A percentile compares a stretch with the other conserved stretches of the same genome.
Conservation (phyloP, 2,113 vertebrate species). For the Malurus cyaneus region DNA sequence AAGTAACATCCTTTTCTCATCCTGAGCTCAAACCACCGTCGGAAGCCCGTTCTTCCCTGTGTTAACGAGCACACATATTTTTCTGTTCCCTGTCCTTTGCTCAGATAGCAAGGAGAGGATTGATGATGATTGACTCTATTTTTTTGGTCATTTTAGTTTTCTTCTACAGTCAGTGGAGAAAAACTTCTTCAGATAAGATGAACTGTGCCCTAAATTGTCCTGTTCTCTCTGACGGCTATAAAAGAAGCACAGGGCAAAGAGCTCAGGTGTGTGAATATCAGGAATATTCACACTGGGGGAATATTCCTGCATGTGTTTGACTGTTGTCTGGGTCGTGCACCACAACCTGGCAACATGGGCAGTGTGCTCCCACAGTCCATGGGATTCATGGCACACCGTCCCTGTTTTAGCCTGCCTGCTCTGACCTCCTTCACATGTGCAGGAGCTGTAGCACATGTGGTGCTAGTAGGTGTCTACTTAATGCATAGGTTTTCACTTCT, state of each 20-base stretch:
- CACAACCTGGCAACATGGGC: neutral
- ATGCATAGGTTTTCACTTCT: neutral
- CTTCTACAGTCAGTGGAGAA: neutral
- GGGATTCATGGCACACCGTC: neutral
- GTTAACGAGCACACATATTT: neutral
- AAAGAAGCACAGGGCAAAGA: neutral
- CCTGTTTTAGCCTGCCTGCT: neutral
- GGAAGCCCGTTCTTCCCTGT: neutral
- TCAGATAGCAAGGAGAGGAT: neutral
- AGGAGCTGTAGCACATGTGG: neutral
- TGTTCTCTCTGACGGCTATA: neutral
- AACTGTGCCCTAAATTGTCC: neutral
- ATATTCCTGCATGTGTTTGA: neutral
- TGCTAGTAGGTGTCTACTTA: neutral
- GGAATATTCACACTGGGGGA: too few relatives aligned
- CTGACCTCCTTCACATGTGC: accelerated
- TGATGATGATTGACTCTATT: neutral
- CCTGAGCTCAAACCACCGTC: neutral
- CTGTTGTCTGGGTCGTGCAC: neutral
- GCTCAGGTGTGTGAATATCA: neutral
- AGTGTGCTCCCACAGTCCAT: neutral
- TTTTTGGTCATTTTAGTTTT: neutral
- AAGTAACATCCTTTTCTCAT: neutral
- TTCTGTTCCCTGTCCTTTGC: neutral
- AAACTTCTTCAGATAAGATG: neutral